Base-by-base conservation (phyloP, 30 jellyfish, hydroid and myxozoan genomes). In the Pelagia noctiluca region DNA sequence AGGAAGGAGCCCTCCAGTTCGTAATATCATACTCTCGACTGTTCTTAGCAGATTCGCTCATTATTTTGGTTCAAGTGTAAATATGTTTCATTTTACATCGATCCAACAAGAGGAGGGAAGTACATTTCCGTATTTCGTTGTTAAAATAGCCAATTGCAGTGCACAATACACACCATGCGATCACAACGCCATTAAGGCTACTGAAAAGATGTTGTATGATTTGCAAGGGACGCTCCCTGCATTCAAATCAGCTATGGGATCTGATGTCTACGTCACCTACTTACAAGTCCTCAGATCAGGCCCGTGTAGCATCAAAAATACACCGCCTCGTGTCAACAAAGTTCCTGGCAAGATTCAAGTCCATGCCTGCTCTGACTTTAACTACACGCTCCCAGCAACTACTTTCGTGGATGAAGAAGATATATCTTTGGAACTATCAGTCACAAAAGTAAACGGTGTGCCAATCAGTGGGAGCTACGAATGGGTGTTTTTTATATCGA, bases 391-490 rank as follows among this genome's bases (percentile, higher is more conserved):
- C 31, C 72, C 82, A 21, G 24, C 88, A 24, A 70, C 74, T n/a
- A 79, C 94, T 22, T 93, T 93, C 63, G 75, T 77, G 3, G 98
- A 93, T 63, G 97, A 82, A 67, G 97, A 88, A 63, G 96, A 88
- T 88, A 82, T 82, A 16, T 22, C 36, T n/a, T 75, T 92, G 46
- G 29, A 68, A 16, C 67, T 82, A 0, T 38, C 81, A 23, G 83
- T 92, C 0, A 86, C 89, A 11, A 70, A 86, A 30, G 54, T 93
- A 13, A 78, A 93, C 70, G 91, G 89, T 36, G 46, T 79, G n/a
- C 88, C 97, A 1, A 57, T 87, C 24, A 70, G 89, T 70, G 88
- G 88, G 16, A 85, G 76, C 24, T 60, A 94, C 42, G 32, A 88
- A 47, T 93, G 98, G 98, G 74, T 92, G 3, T 70, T 48, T 13